Conservation (phyloP, 2,113 vertebrate genomes). For the Bubo scandiacus region DNA sequence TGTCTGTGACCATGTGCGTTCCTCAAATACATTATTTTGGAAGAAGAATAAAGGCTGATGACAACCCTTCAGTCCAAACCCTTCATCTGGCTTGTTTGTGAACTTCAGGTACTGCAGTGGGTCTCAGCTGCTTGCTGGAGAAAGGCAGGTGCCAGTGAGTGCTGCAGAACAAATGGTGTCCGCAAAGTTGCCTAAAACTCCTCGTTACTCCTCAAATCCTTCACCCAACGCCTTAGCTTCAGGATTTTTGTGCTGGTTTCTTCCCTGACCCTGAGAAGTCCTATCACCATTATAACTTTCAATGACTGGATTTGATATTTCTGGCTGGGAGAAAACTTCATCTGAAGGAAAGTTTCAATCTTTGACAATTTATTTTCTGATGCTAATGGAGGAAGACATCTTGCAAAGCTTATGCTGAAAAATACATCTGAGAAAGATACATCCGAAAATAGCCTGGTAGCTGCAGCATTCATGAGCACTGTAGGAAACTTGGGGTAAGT, state of each 20-base stretch:
- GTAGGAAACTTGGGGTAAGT: not conserved
- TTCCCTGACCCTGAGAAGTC: not conserved
- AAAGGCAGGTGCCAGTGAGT: not conserved
- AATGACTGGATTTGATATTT: not conserved
- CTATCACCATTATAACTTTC: not conserved
- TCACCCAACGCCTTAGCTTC: not conserved
- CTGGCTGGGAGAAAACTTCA: not conserved
- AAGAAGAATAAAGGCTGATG: not conserved
- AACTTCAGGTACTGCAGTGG: not conserved
- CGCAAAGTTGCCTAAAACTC: not conserved
- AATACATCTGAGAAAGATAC: not conserved
- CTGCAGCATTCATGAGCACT: not conserved
- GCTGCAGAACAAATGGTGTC: not conserved
- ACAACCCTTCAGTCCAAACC: not conserved
- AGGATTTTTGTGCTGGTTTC: not conserved
- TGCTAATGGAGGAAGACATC: not conserved
- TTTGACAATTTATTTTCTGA: not conserved
- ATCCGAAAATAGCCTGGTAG: not conserved
- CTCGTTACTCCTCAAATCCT: not conserved
- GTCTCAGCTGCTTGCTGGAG: not conserved
- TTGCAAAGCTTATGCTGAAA: not conserved
- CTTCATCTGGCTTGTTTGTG: not conserved
- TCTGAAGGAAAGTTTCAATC: not conserved
- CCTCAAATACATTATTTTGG: not conserved
- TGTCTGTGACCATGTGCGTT: accelerated